A percentile compares a stretch with the other conserved stretches of the same genome.
Evolutionary conservation across 2,888 invertebrate genomes (phyloP).

Genomic region (Metacarcinus magister): DNA sequence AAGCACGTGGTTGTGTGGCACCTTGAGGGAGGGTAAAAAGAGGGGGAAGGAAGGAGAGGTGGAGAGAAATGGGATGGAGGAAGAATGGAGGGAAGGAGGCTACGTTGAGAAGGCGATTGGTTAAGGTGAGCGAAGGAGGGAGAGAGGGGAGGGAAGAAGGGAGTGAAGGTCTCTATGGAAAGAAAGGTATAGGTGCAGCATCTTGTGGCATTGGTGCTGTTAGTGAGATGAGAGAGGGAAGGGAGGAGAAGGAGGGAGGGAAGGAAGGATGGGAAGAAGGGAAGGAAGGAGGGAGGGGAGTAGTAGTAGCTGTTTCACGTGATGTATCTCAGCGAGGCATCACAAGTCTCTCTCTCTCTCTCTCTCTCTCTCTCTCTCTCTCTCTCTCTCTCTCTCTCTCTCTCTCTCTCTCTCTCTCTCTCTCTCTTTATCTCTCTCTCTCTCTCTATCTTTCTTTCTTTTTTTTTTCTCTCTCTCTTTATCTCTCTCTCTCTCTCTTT

Average conservation of each 20-base stretch:
- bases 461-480: no score
- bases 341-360: conserved; percentile 27
- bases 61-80: not conserved
- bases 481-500: no score
- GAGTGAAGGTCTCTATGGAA: not conserved
- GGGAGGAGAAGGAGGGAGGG: not conserved
- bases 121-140: no score
- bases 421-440: no score
- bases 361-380: conserved; percentile 14
- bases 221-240: not conserved
- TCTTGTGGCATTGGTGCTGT: not conserved
- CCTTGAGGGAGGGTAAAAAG: no score
- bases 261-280: no score
- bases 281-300: not conserved
- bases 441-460: no score
- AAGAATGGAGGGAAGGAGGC: not conserved
- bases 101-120: no score
- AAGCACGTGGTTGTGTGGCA: no score
- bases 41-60: not conserved
- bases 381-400: not conserved
- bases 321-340: not conserved
- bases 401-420: no score
- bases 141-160: not conserved
- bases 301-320: not conserved
- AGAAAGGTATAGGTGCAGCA: no score